phyloP scores from a whole-genome alignment of 2,888 invertebrate genomes.

The Hydraecia micacea region DNA sequence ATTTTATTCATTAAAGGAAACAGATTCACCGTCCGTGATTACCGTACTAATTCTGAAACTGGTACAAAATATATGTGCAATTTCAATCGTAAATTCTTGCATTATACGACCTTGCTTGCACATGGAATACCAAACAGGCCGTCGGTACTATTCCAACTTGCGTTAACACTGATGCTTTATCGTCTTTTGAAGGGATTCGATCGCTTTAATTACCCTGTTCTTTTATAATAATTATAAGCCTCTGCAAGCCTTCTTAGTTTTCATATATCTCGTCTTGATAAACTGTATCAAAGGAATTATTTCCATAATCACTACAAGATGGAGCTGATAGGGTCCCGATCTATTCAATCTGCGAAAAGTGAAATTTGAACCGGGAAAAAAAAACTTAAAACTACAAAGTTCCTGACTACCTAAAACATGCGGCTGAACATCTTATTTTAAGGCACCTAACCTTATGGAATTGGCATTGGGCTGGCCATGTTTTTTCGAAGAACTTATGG shows the following conservation, averaged over 20 bases:
- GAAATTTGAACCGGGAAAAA: neutral
- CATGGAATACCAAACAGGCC: slow-evolving; percentile 55
- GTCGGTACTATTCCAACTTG: slow-evolving; percentile 1
- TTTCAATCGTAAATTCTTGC: slow-evolving; percentile 57
- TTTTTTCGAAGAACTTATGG: neutral
- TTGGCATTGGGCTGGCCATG: neutral
- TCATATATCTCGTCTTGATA: neutral
- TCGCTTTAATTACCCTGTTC: neutral
- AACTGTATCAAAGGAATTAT: neutral
- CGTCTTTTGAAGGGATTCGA: neutral
- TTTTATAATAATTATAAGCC: neutral
- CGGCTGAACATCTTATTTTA: neutral
- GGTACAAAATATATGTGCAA: slow-evolving; percentile 53
- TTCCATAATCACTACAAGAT: neutral
- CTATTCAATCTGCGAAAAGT: neutral
- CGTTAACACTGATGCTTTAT: slow-evolving; percentile 5
- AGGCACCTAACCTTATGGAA: neutral
- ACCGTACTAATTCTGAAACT: slow-evolving; percentile 43
- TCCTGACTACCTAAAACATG: no score
- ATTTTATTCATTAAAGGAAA: slow-evolving; percentile 49
- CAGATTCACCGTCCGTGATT: slow-evolving; percentile 52
- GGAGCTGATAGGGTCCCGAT: neutral
- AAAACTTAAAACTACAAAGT: neutral
- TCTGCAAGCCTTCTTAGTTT: neutral
- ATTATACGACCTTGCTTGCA: slow-evolving; percentile 59